Evolutionary conservation across 2,888 invertebrate genomes (phyloP).

Genomic region (Pomacea canaliculata): DNA sequence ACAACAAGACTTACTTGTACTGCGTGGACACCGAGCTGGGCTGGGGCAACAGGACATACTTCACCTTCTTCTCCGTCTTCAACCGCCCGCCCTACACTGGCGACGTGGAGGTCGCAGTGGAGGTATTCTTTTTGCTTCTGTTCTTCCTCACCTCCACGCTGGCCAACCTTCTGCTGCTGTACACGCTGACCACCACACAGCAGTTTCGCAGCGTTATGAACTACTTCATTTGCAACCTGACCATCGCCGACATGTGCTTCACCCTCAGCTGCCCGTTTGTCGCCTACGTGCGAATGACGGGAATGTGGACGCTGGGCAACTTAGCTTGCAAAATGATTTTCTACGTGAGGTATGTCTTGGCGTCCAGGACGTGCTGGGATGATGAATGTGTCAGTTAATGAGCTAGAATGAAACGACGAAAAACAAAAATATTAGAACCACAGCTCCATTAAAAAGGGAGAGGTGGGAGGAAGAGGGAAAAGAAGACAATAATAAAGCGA

Average conservation of each 20-base stretch:
- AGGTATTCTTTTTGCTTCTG: constrained; percentile 21
- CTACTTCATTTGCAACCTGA: constrained; percentile 52
- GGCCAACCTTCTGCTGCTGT: constrained; percentile 44
- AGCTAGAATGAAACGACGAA: too few species aligned
- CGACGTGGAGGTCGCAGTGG: constrained; percentile 38
- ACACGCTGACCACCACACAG: constrained; percentile 35
- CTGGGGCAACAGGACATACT: constrained; percentile 49
- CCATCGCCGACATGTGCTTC: constrained; percentile 52
- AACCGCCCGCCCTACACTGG: constrained; percentile 35
- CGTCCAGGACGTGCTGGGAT: too few species aligned
- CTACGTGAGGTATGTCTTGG: constrained; percentile 28
- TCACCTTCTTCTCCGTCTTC: constrained; percentile 55
- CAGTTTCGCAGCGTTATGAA: constrained; percentile 45
- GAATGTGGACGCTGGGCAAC: constrained; percentile 53
- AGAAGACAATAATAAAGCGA: too few species aligned
- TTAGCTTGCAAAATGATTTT: constrained; percentile 47
- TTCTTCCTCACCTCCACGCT: constrained; percentile 38
- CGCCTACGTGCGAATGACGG: constrained; percentile 48
- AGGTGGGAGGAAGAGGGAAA: too few species aligned
- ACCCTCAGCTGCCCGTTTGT: constrained; percentile 47
- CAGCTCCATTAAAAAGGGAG: too few species aligned
- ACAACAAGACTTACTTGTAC: constrained; percentile 44
- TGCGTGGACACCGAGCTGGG: constrained; percentile 39
- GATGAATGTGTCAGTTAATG: too few species aligned
- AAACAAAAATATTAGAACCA: too few species aligned